Evolutionary conservation across 2,113 vertebrate species (phyloP).

Genomic region (Numenius arquata): DNA sequence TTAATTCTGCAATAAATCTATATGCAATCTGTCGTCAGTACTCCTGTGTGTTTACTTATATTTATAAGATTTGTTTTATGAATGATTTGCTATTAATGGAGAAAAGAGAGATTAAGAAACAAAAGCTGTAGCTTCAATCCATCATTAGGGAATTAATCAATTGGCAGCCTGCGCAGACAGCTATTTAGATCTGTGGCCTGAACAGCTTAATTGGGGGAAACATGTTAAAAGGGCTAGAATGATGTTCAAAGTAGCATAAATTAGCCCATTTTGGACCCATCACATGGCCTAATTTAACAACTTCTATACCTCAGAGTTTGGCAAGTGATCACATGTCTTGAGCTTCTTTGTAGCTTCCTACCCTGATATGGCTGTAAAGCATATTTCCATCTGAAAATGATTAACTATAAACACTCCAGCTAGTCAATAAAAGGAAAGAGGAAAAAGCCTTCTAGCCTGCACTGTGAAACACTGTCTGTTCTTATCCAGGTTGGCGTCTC

Average conservation of each 20-base stretch:
- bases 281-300: constrained; percentile 73
- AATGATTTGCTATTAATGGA: constrained; percentile 70
- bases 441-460: neutral
- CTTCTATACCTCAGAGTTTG: constrained; percentile 71
- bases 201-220: constrained; percentile 78
- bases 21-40: constrained; percentile 25
- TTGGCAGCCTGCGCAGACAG: constrained; percentile 76
- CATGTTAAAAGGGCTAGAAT: constrained; percentile 72
- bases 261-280: constrained; percentile 73
- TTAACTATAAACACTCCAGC: neutral
- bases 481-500: fast-evolving
- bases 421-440: neutral
- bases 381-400: constrained; percentile 55
- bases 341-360: constrained; percentile 52
- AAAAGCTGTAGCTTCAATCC: constrained; percentile 80
- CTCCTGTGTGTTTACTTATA: constrained; percentile 53
- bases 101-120: constrained; percentile 77
- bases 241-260: constrained; percentile 77
- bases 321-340: constrained; percentile 66
- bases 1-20: constrained; percentile 50
- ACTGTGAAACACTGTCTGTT: neutral
- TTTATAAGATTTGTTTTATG: constrained; percentile 63
- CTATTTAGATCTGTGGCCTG: constrained; percentile 79
- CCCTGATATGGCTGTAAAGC: constrained; percentile 12
- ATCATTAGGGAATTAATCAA: constrained; percentile 84